Evolutionary conservation across 1,140 invertebrate species (phyloP), one percentile per base, ranked within the genome.

Genomic region (Danaus plexippus): DNA sequence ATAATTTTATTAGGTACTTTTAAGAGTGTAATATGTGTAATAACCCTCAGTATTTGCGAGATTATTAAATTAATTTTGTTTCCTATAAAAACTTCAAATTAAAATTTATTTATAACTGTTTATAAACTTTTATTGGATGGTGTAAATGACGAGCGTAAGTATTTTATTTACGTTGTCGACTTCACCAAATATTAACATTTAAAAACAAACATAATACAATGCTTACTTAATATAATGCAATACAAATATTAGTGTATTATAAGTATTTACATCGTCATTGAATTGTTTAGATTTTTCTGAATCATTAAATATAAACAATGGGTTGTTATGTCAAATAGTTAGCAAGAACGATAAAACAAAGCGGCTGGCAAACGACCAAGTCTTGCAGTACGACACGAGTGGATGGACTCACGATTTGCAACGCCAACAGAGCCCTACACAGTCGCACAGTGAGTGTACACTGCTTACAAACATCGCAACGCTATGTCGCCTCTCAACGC

Each of bases 1-100:
- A 79, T 85, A 85, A 83, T 86, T 85, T 86, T 79, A 83, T 85
- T 85, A 80, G 76, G 64, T 66, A 75, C 70, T 69, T 58, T 61
- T 63, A 61, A 61, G 64, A 60, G 63, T 56, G 65, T 65, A 32
- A 32, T 32, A 32, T 32, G 22, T 32, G 22, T 32, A 32, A 32
- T 32, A 32, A 32, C 22, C 7, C 5, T 32, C 22, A 32, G 22
- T 32, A 32, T 32, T 32, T 32, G 4, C 22, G 22, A 32, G 22
- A 32, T 32, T 32, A 32, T 32, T 32, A 32, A 32, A 32, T 32
- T 32, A 7, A 32, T 32, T 32, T 32, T 32, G 22, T 32, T 32
- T 32, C 22, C 22, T 32, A 32, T 32, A 32, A 32, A 32, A 2
- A 7, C 11, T 13, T 45, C 9, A 11, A 11, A 9, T n/a, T 48